Evolutionary conservation across 2,113 vertebrate species (phyloP).

Genomic region (Australoheros scitulus): DNA sequence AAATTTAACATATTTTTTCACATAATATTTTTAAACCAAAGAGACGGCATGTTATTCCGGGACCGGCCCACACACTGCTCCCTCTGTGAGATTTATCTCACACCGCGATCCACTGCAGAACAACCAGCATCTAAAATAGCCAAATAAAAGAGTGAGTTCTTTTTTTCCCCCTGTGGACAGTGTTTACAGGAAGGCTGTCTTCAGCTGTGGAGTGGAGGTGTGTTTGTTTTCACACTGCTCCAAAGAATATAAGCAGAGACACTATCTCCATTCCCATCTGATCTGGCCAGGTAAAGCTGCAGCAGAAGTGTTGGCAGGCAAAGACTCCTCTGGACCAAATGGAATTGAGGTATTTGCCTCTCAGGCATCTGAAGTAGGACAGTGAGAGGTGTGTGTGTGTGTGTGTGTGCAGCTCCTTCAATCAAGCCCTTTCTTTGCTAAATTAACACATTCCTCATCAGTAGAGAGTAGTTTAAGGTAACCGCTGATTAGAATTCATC

Average conservation of each 20-base stretch:
- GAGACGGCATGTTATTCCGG: slow-evolving; percentile 43
- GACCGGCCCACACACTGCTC: slow-evolving; percentile 43
- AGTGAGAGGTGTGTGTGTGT: slow-evolving; percentile 6
- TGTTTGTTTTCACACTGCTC: slow-evolving; percentile 77
- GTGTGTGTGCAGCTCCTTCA: slow-evolving; percentile 10
- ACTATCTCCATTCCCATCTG: slow-evolving; percentile 78
- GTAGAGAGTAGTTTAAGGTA: background rate
- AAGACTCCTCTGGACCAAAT: slow-evolving; percentile 62
- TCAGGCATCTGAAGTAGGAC: slow-evolving; percentile 63
- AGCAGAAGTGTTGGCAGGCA: slow-evolving; percentile 59
- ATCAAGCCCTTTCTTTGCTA: background rate
- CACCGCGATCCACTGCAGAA: slow-evolving; percentile 18
- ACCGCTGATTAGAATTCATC: background rate
- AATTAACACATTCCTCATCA: background rate
- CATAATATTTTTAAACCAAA: slow-evolving; percentile 55
- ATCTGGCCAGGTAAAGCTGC: slow-evolving; percentile 61
- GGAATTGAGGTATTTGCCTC: slow-evolving; percentile 76
- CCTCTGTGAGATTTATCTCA: slow-evolving; percentile 40
- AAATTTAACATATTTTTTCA: slow-evolving; percentile 56
- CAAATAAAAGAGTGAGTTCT: slow-evolving; percentile 34
- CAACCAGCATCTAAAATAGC: slow-evolving; percentile 45
- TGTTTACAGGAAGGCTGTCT: slow-evolving; percentile 59
- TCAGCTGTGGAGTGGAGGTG: slow-evolving; percentile 56
- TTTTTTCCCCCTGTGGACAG: background rate
- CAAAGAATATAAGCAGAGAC: slow-evolving; percentile 64